phyloP scores from a whole-genome alignment of 2,888 invertebrate species.

The Vesta saturnalis region DNA sequence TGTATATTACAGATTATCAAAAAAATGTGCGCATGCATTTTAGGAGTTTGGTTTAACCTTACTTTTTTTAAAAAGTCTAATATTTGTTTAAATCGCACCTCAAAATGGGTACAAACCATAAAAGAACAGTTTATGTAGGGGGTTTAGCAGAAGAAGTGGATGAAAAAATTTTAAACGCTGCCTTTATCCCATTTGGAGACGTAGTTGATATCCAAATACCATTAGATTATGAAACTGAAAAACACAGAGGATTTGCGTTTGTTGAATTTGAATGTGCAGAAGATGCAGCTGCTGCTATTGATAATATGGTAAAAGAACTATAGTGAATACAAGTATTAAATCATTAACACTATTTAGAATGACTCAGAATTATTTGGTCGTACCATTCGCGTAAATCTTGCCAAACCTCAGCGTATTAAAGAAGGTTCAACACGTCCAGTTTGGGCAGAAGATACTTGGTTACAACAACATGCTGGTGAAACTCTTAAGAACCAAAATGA shows the following conservation, averaged over 20 bases:
- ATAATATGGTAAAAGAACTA: slow-evolving; percentile 86
- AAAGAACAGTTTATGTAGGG: slow-evolving; percentile 86
- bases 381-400: slow-evolving; percentile 95
- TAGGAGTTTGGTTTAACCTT: no score
- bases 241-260: slow-evolving; percentile 98
- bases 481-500: slow-evolving; percentile 70
- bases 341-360: slow-evolving; percentile 70
- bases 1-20: no score
- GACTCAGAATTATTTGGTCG: slow-evolving; percentile 97
- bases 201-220: slow-evolving; percentile 98
- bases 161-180: slow-evolving; percentile 93
- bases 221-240: slow-evolving; percentile 96
- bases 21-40: no score
- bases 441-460: slow-evolving; percentile 98
- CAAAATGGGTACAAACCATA: slow-evolving; percentile 72
- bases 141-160: slow-evolving; percentile 95
- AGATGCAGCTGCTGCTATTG: slow-evolving; percentile 98
- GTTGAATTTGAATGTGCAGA: slow-evolving; percentile 97
- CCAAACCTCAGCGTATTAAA: slow-evolving; percentile 95
- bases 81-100: no score
- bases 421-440: slow-evolving; percentile 95
- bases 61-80: not conserved
- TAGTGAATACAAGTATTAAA: not conserved
- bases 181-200: slow-evolving; percentile 98
- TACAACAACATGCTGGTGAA: slow-evolving; percentile 97